phyloP scores from a whole-genome alignment of 2,113 vertebrate species.

The Apeltes quadracus region DNA sequence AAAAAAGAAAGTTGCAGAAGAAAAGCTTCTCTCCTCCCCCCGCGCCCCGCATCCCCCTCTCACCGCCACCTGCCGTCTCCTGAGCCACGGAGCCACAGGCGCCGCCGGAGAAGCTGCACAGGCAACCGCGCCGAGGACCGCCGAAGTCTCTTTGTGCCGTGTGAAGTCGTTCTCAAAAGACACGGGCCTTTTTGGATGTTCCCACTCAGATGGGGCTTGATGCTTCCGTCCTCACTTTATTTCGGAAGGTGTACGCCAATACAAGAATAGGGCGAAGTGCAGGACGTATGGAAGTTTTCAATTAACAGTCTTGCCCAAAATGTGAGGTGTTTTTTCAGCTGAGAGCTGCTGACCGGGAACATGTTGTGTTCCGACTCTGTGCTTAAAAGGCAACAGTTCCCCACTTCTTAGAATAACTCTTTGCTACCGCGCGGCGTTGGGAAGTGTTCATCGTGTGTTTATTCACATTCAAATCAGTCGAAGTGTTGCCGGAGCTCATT shows the following conservation, averaged over 20 bases:
- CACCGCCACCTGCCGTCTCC: constrained; percentile 55
- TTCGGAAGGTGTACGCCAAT: constrained; percentile 1
- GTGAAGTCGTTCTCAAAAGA: constrained; percentile 72
- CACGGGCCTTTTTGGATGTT: constrained; percentile 59
- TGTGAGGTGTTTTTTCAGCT: not conserved
- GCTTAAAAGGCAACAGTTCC: not conserved
- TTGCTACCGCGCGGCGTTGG: not conserved
- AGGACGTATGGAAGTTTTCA: not conserved
- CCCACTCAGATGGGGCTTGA: constrained; percentile 53
- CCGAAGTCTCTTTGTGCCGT: constrained; percentile 54
- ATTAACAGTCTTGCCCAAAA: constrained; percentile 3
- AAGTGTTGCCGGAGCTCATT: constrained; percentile 49
- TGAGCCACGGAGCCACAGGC: constrained; percentile 70
- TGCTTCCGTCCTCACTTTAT: not conserved
- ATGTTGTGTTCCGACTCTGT: no score
- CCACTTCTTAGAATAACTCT: not conserved
- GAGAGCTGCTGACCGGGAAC: not conserved
- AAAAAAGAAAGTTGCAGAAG: constrained; percentile 47
- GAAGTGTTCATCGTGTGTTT: not conserved
- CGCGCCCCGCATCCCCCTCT: no score
- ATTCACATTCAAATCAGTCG: not conserved
- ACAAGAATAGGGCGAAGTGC: not conserved
- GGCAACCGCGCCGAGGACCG: constrained; percentile 66
- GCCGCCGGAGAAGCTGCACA: constrained; percentile 61
- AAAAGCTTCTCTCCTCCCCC: constrained; percentile 56